These are phyloP conservation scores for Ostrea denselamellosa DNA, from an alignment of 1,140 invertebrate genomes.

Conservation along the genomic window DNA sequence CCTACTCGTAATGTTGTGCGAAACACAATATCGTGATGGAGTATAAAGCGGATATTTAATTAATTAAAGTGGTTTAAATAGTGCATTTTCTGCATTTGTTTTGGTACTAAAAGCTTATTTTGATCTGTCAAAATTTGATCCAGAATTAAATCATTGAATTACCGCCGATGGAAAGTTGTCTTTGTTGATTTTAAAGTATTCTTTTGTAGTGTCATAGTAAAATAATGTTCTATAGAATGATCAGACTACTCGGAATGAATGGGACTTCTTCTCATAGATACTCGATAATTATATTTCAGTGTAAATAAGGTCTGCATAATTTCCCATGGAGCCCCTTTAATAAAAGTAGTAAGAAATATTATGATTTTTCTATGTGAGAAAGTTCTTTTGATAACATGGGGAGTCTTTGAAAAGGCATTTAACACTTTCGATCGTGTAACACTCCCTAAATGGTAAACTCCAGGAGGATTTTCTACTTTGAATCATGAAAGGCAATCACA, in stretches of 20 bases:
- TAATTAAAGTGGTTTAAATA: too few relatives aligned
- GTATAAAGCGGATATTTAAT: too few relatives aligned
- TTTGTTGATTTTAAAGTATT: background rate
- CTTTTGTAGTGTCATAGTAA: background rate
- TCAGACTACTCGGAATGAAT: background rate
- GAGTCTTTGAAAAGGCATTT: slow-evolving; percentile 11
- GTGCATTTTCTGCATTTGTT: too few relatives aligned
- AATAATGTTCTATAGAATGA: background rate
- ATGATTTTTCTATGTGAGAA: slow-evolving; percentile 18
- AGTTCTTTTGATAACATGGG: slow-evolving; percentile 18
- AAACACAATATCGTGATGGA: too few relatives aligned
- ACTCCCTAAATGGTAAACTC: slow-evolving; percentile 37
- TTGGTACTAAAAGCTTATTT: too few relatives aligned
- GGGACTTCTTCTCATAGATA: background rate
- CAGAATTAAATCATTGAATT: too few relatives aligned
- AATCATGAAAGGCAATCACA: slow-evolving; percentile 36
- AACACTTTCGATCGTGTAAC: slow-evolving; percentile 37
- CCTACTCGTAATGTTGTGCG: too few relatives aligned
- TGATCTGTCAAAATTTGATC: too few relatives aligned
- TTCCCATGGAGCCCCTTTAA: slow-evolving; percentile 17
- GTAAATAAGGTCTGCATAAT: background rate
- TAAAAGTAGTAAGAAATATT: slow-evolving; percentile 17
- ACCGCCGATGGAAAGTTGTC: too few relatives aligned
- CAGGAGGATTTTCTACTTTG: slow-evolving; percentile 30
- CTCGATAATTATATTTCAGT: background rate